phyloP scores from a whole-genome alignment of 2,113 vertebrate species.

The Mixornis gularis region DNA sequence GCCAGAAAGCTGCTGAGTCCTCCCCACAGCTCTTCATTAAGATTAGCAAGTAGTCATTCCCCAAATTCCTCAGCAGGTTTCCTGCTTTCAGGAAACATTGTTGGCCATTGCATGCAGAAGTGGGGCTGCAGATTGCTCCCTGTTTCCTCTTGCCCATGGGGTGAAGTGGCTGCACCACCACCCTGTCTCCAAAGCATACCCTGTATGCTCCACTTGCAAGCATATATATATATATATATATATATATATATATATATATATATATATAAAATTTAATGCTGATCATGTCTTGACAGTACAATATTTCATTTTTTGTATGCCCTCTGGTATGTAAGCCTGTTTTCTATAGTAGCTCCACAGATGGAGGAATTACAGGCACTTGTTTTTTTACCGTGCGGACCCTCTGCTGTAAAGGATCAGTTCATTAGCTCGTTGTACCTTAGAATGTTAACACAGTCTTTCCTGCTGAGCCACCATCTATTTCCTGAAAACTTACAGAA shows the following conservation, averaged over 20 bases:
- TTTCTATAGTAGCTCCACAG: neutral
- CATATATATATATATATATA: neutral
- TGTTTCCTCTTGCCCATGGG: neutral
- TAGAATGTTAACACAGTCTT: neutral
- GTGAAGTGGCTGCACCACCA: neutral
- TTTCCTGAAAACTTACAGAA: neutral
- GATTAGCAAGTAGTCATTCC: neutral
- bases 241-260: no score
- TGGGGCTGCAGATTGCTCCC: neutral
- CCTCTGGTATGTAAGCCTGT: neutral
- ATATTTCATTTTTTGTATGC: neutral
- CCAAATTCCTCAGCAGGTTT: neutral
- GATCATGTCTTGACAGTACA: neutral
- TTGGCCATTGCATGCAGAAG: neutral
- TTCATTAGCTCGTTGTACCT: neutral
- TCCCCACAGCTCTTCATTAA: neutral
- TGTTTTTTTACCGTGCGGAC: accelerated
- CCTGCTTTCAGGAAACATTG: neutral
- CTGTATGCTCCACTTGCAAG: neutral
- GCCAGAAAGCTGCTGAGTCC: neutral
- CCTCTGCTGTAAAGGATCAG: neutral
- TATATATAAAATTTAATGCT: neutral
- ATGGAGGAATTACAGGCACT: neutral
- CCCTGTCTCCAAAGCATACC: neutral
- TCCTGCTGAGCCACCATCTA: neutral